These are phyloP conservation scores for Chrysolina americana DNA, from an alignment of 2,888 invertebrate genomes.

Conservation along the genomic window DNA sequence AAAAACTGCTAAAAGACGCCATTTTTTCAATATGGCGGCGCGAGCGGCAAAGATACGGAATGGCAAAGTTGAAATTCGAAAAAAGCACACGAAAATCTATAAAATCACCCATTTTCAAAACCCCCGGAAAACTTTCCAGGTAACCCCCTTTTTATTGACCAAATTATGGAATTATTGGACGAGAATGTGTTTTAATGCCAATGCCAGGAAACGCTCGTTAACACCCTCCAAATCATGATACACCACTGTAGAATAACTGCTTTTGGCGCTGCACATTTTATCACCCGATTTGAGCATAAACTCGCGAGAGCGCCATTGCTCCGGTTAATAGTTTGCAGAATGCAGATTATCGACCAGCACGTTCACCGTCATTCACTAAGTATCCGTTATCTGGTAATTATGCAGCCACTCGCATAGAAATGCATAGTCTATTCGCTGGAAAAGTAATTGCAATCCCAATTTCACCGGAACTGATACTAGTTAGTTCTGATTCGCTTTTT, in stretches of 20 bases:
- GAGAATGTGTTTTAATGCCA: no score
- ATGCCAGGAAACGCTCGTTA: background rate
- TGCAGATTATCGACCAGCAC: background rate
- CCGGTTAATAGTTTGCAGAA: background rate
- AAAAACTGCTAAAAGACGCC: no score
- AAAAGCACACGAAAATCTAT: no score
- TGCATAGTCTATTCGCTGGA: background rate
- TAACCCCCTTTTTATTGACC: no score
- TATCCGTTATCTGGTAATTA: background rate
- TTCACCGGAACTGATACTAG: background rate
- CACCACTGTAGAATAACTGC: background rate
- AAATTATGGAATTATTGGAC: no score
- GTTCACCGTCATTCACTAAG: background rate
- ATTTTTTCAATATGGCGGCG: no score
- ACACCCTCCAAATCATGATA: background rate
- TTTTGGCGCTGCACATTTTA: background rate
- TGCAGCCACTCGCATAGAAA: background rate
- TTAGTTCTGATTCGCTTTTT: background rate
- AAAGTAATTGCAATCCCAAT: background rate
- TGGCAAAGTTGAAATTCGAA: no score
- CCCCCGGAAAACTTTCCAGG: no score
- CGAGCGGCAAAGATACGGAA: no score
- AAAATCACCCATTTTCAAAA: no score
- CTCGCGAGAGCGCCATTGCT: background rate
- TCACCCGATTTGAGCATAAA: background rate